Base-by-base conservation (phyloP, 1,140 invertebrate genomes). In the Trichonephila clavipes region DNA sequence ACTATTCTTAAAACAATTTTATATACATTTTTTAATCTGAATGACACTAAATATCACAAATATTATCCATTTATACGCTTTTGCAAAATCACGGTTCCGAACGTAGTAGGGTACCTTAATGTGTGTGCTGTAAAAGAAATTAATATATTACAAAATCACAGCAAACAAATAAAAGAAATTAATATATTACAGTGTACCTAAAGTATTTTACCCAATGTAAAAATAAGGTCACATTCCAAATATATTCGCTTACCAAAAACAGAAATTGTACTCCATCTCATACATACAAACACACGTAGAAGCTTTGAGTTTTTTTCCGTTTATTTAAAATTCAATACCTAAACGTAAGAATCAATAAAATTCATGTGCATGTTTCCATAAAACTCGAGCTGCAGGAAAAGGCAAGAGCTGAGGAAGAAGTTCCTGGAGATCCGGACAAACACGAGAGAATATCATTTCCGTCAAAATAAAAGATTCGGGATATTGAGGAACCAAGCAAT, bases 311-410 rank as follows among this genome's bases (percentile, higher is more conserved):
- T 64, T 64, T n/a, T 44, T 24, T 40, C 16, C 34, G 28, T 18
- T 34, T 34, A 34, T 28, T 88, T 88, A 88, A 88, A 88, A 88
- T 88, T 64, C 86, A 88, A 88, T 88, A 88, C 86, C 3, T 62
- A 88, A 64, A 28, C 86, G 34, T 40, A 34, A 7, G 86, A 88
- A 88, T 88, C 86, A 34, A 64, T 58, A 88, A 83, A 40, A 18
- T 58, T 24, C 44, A 51, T 28, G 21, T 24, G 34, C 62, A 66
- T 64, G 61, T 62, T 62, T 87, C 61, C 5, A n/a, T 7, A 19
- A 28, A 24, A 85, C 18, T 14, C 59, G 40, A 85, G 24, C 21
- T 40, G n/a, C 12, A 77, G 14, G 69, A 77, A 86, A 86, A 8
- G 21, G 66, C 21, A 69, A 21, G n/a, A 69, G 21, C 16, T 7